phyloP scores from a whole-genome alignment of 2,113 vertebrate species.

The Vidua macroura region DNA sequence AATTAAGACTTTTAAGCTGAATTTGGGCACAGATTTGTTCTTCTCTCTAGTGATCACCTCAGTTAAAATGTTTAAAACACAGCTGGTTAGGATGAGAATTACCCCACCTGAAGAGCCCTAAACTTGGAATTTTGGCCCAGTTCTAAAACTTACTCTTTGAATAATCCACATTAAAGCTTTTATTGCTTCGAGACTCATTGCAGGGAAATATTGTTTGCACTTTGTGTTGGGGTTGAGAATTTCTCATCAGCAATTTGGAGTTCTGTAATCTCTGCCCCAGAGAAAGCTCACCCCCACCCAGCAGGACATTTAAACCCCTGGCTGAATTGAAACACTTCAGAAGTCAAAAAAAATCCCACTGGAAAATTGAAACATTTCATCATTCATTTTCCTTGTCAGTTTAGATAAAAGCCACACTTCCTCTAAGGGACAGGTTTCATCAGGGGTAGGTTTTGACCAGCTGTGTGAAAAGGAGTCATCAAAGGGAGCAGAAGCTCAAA shows the following conservation, averaged over 20 bases:
- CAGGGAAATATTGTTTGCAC: background rate
- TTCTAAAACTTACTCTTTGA: background rate
- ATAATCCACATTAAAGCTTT: background rate
- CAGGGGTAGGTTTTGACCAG: background rate
- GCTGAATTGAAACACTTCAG: background rate
- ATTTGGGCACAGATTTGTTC: rapidly evolving
- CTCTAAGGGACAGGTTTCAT: background rate
- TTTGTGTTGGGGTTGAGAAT: background rate
- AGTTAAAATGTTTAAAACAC: background rate
- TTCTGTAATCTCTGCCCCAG: background rate
- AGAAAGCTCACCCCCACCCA: background rate
- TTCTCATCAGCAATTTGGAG: background rate
- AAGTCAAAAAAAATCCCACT: background rate
- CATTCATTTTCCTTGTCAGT: background rate
- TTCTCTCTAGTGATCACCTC: background rate
- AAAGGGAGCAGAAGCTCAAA: background rate
- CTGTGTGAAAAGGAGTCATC: background rate
- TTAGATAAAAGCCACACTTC: background rate
- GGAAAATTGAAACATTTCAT: background rate
- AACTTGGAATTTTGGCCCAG: background rate
- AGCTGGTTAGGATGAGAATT: background rate
- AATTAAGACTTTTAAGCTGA: background rate
- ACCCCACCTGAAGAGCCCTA: background rate
- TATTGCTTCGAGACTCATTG: background rate
- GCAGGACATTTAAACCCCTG: background rate